Evolutionary conservation across 2,113 vertebrate species (phyloP), one percentile per base, ranked within the genome.

Genomic region (Nycticebus coucang): DNA sequence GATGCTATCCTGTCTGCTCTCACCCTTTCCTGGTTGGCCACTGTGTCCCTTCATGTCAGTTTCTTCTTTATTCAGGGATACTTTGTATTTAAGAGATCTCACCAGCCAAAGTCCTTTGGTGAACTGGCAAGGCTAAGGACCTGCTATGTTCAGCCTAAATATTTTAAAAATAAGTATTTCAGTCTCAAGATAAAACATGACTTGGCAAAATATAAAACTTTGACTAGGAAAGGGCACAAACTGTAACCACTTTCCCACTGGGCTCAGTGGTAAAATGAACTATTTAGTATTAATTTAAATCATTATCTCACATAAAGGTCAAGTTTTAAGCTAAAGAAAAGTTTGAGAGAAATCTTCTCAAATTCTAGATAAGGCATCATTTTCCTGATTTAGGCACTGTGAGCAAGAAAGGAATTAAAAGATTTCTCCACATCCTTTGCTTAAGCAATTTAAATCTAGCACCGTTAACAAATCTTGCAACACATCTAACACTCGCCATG

Each of bases 1-100:
- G 5, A n/a, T 24, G 0, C 10, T 35, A 14, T 19, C 13, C 14
- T 64, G 5, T 50, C 59, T 0, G 2, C 28, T 30, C 13, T 15
- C 55, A n/a, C 22, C 30, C 5, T 59, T 90, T 41, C 33, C n/a
- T 14, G 3, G 8, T 17, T 8, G 21, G 14, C 26, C 2, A 1
- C 21, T 8, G 4, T 26, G 22, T 37, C 37, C 21, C 21, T 53
- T 22, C 37, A 30, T 53, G 30, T 60, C 15, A 26, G 19, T 15
- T 45, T 57, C 30, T 18, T 37, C 5, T 69, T 17, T 8, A 1
- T 28, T 64, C 24, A 69, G 19, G 22, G 21, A 4, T 33, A 41
- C 21, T 45, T n/a, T n/a, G 26, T 85, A 4, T 41, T 60, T 1
- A 37, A 53, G 30, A 45, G 37, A 11, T 18, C 45, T 74, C 41